These are phyloP conservation scores for Neoaliturus tenellus DNA, from an alignment of 2,888 invertebrate species.

Conservation along the genomic window DNA sequence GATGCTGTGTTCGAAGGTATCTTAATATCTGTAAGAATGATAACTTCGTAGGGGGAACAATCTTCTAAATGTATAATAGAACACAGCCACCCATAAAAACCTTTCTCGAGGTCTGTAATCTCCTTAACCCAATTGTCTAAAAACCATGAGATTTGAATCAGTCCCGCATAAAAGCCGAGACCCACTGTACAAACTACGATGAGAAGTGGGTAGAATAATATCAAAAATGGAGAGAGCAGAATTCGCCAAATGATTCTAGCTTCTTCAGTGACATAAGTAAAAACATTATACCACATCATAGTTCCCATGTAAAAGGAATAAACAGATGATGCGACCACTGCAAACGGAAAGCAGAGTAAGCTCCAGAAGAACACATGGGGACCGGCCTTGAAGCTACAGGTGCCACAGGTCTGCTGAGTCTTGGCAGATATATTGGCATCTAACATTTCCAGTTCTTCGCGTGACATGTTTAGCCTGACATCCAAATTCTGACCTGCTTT, in stretches of 20 bases:
- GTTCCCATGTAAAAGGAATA: conserved; percentile 87
- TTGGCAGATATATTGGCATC: conserved; percentile 79
- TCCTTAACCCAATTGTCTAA: conserved; percentile 82
- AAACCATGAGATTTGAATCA: conserved; percentile 82
- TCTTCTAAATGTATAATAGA: conserved; percentile 80
- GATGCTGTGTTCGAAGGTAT: conserved; percentile 33
- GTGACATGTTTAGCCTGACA: conserved; percentile 82
- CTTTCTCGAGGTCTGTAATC: conserved; percentile 85
- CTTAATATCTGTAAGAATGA: conserved; percentile 76
- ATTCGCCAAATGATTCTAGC: conserved; percentile 79
- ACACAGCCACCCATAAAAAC: conserved; percentile 87
- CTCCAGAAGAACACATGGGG: conserved; percentile 81
- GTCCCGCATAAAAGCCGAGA: conserved; percentile 80
- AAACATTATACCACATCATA: conserved; percentile 86
- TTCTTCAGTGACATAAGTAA: conserved; percentile 82
- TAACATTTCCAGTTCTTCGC: conserved; percentile 82
- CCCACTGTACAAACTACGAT: conserved; percentile 80
- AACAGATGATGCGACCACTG: conserved; percentile 78
- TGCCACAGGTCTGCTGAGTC: conserved; percentile 75
- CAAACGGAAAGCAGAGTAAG: conserved; percentile 80
- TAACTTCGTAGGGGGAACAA: conserved; percentile 86
- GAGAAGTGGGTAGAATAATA: conserved; percentile 82
- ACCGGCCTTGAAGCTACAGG: conserved; percentile 77
- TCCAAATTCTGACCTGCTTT: conserved; percentile 84
- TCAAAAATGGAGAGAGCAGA: conserved; percentile 80